These are phyloP conservation scores for Catostylus mosaicus DNA, from an alignment of 30 jellyfish, hydroid and myxozoan species.

Conservation along the genomic window DNA sequence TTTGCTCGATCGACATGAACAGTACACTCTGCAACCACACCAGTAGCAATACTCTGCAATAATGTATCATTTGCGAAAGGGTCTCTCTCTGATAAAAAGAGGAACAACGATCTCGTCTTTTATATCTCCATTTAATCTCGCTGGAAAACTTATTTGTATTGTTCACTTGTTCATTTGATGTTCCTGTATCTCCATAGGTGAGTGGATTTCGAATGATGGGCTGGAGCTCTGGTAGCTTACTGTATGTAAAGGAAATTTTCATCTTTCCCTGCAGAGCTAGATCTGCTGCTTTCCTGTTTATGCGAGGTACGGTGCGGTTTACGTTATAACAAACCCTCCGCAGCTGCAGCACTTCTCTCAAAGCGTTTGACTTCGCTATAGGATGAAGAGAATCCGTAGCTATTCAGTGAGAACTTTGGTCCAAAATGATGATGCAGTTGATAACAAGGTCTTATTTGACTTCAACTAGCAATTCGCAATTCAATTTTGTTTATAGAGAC, in stretches of 20 bases:
- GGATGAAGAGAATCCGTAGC: no score
- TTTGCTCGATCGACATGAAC: conserved; percentile 44
- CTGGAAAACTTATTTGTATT: conserved; percentile 44
- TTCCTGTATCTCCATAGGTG: neutral
- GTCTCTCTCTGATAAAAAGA: conserved; percentile 8
- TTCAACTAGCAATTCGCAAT: no score
- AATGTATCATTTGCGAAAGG: conserved; percentile 34
- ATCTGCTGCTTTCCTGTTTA: no score
- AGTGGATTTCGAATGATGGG: neutral
- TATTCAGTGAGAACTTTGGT: no score
- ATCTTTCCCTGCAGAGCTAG: no score
- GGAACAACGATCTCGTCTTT: conserved; percentile 16
- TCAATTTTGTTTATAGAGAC: no score
- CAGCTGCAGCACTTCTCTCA: no score
- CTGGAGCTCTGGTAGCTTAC: neutral
- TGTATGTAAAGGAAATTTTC: neutral
- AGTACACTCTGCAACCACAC: conserved; percentile 31
- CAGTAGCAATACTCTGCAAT: conserved; percentile 38
- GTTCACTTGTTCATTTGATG: neutral
- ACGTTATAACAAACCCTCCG: no score
- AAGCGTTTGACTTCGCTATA: no score
- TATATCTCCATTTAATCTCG: conserved; percentile 30
- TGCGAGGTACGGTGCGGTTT: no score
- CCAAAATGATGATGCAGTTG: no score
- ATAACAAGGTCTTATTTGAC: no score